phyloP scores from a whole-genome alignment of 2,797 vertebrate genomes.

The Garrulus glandarius region DNA sequence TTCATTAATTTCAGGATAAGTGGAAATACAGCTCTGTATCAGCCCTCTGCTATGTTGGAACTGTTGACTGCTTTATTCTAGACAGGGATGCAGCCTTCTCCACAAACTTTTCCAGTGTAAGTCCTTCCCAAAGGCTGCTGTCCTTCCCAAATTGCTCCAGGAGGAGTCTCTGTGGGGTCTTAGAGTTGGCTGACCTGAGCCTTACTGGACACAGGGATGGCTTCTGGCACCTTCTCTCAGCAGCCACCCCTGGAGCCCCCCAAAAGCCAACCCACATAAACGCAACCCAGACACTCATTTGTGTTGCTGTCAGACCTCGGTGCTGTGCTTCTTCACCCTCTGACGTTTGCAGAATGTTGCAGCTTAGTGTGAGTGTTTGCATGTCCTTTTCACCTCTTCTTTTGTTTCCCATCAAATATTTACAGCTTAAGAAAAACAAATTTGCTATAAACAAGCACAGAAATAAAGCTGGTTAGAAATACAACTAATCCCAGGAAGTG shows the following conservation, averaged over 20 bases:
- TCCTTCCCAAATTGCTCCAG: neutral
- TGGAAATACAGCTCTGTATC: neutral
- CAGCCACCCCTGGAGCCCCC: neutral
- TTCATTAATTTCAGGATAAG: neutral
- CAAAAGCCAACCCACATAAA: neutral
- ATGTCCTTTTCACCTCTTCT: neutral
- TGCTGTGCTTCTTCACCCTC: neutral
- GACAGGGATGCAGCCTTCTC: too few relatives aligned
- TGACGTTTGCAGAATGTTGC: rapidly evolving
- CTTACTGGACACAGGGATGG: too few relatives aligned
- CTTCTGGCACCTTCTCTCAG: neutral
- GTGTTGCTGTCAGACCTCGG: rapidly evolving
- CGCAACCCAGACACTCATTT: neutral
- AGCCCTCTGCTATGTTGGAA: rapidly evolving
- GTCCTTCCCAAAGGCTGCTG: neutral
- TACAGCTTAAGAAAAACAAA: conserved; percentile 10
- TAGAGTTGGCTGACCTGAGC: neutral
- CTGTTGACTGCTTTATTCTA: neutral
- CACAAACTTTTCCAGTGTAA: rapidly evolving
- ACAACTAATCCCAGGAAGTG: neutral
- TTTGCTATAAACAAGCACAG: neutral
- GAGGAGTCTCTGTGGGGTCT: rapidly evolving
- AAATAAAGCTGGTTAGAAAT: neutral
- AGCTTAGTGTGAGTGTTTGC: neutral
- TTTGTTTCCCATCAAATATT: neutral